Base-by-base conservation (phyloP, 1,140 invertebrate species). In the Bombus picipes region DNA sequence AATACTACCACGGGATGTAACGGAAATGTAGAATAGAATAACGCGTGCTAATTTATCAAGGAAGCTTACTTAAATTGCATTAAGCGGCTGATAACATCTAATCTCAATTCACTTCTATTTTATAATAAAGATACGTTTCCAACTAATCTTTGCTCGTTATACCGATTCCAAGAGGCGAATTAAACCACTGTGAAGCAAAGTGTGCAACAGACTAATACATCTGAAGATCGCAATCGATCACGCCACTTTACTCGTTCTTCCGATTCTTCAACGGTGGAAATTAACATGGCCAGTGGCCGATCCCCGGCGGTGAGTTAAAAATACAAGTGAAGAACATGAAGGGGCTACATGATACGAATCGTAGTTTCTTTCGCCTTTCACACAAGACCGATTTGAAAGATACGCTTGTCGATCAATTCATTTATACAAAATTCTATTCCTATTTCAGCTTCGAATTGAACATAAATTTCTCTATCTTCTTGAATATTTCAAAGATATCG, bases 401-500 rank as follows among this genome's bases (percentile, higher is more conserved):
- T 53, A 53, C 18, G 47, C 6, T 53, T 22, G 47, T 22, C 18
- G 18, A 53, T 53, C 5, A 53, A 53, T 53, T 53, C 47, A 18
- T 53, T 62, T 62, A 4, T 62, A 62, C 28, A n/a, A 62, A n/a
- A n/a, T 5, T n/a, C 28, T 28, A 1, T 62, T 13, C 28, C 10
- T 62, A 12, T n/a, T 53, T 53, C 47, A 22, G 10, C 28, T 53
- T 53, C 18, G 1, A n/a, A n/a, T 62, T 13, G 2, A 28, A 62
- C 59, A n/a, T n/a, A 12, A n/a, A n/a, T n/a, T 28, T 62, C 3
- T 4, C 3, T 13, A 13, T 12, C 0, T n/a, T 28, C 0, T n/a
- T 13, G 59, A 62, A 62, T 62, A 28, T 28, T 62, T 62, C 59
- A 4, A 28, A 12, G 3, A 28, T 28, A 62, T 62, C 10, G 59